Evolutionary conservation across 2,888 invertebrate species (phyloP).

Genomic region (Ochropacha duplaris): DNA sequence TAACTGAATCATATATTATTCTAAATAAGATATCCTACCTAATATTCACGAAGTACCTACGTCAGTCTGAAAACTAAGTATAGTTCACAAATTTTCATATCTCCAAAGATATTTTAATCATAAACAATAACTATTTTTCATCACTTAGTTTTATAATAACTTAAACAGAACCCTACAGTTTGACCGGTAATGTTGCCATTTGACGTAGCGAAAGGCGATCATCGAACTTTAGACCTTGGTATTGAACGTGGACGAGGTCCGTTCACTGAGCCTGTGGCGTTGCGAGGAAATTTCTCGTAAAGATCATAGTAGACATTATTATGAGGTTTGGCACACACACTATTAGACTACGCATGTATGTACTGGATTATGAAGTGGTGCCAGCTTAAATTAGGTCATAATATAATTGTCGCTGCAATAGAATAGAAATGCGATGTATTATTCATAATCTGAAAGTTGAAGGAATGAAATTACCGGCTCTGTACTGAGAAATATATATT

Average conservation of each 20-base stretch:
- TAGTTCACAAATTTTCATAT: too few species aligned
- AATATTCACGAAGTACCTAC: too few species aligned
- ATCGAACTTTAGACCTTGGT: constrained; percentile 75
- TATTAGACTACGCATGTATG: neutral
- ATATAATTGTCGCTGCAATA: too few species aligned
- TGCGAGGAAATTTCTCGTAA: constrained; percentile 19
- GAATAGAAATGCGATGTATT: too few species aligned
- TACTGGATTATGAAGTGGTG: neutral
- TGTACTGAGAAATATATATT: too few species aligned
- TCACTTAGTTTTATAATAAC: neutral
- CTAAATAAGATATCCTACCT: neutral
- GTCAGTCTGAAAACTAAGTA: too few species aligned
- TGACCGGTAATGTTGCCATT: constrained; percentile 10
- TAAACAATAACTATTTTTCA: too few species aligned
- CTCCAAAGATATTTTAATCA: too few species aligned
- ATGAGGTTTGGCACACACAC: neutral
- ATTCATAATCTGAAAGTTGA: too few species aligned
- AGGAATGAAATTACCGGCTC: too few species aligned
- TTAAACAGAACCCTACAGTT: neutral
- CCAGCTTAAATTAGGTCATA: neutral
- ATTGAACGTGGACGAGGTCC: constrained; percentile 67
- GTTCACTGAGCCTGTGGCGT: constrained; percentile 33
- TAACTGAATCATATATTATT: too few species aligned
- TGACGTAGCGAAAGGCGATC: constrained; percentile 72
- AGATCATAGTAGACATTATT: neutral